These are phyloP conservation scores for Sycon ciliatum DNA, from an alignment of 37 sponge, comb jelly and placozoan species.

Conservation along the genomic window DNA sequence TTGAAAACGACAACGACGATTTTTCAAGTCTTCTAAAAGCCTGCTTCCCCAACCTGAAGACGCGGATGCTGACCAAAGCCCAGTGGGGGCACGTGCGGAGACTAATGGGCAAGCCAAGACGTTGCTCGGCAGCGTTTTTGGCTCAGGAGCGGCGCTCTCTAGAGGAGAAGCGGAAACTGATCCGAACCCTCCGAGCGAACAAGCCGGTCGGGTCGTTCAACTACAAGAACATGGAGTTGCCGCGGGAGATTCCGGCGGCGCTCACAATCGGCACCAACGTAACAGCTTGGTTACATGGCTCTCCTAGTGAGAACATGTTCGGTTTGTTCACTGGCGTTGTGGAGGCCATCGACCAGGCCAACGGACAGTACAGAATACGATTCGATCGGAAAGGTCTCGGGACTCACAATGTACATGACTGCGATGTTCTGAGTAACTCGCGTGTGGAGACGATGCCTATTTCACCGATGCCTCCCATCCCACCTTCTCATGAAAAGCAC, in stretches of 20 bases:
- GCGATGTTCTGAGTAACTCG: no score
- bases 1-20: constrained; percentile 72
- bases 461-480: no score
- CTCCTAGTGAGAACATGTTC: constrained; percentile 16
- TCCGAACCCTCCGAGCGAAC: no score
- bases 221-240: constrained; percentile 62
- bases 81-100: constrained; percentile 70
- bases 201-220: no score
- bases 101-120: constrained; percentile 72
- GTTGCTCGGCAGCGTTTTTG: constrained; percentile 57
- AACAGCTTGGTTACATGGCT: constrained; percentile 65
- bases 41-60: constrained; percentile 22
- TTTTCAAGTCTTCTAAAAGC: constrained; percentile 53
- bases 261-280: constrained; percentile 72
- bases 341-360: constrained; percentile 64
- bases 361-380: constrained; percentile 58
- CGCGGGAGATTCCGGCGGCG: constrained; percentile 59
- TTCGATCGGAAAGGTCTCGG: constrained; percentile 71
- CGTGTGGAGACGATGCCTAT: no score
- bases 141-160: constrained; percentile 63
- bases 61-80: constrained; percentile 32
- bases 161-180: no score
- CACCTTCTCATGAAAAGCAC: no score
- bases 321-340: constrained; percentile 69
- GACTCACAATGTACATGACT: no score